phyloP scores from a whole-genome alignment of 92 coral and sea anemone genomes.

The Epizoanthus illoricatus region DNA sequence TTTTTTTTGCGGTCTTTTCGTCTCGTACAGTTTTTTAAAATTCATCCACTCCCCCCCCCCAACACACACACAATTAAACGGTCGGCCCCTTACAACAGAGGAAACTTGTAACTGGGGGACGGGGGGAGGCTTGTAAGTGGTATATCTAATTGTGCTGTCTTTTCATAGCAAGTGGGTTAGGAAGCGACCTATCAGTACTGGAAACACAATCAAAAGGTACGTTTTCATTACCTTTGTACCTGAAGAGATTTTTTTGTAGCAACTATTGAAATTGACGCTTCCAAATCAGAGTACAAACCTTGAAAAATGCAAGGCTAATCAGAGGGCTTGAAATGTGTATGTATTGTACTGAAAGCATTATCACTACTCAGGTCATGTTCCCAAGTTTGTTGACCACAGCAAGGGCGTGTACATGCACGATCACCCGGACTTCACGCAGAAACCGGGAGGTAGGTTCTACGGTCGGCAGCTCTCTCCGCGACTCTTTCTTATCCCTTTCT shows the following conservation, averaged over 20 bases:
- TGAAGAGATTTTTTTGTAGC: not conserved
- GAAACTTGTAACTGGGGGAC: too few relatives aligned
- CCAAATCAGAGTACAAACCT: not conserved
- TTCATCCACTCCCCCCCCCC: too few relatives aligned
- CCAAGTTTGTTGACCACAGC: constrained; percentile 63
- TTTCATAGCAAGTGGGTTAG: constrained; percentile 19
- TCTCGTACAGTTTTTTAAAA: too few relatives aligned
- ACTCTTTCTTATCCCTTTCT: too few relatives aligned
- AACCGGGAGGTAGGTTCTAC: constrained; percentile 60
- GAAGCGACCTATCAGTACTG: not conserved
- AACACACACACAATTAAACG: too few relatives aligned
- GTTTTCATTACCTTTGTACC: not conserved
- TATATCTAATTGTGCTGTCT: not conserved
- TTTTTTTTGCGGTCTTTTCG: too few relatives aligned
- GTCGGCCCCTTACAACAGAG: too few relatives aligned
- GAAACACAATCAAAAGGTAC: constrained; percentile 4
- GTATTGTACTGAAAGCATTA: too few relatives aligned
- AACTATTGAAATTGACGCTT: not conserved
- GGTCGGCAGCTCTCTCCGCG: too few relatives aligned
- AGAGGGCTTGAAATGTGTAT: not conserved
- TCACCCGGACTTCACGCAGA: constrained; percentile 59
- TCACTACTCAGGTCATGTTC: constrained; percentile 38
- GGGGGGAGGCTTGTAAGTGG: too few relatives aligned
- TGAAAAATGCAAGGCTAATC: not conserved
- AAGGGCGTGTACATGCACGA: constrained; percentile 85